Conservation (phyloP, 2,113 vertebrate species). For the Chitala chitala region DNA sequence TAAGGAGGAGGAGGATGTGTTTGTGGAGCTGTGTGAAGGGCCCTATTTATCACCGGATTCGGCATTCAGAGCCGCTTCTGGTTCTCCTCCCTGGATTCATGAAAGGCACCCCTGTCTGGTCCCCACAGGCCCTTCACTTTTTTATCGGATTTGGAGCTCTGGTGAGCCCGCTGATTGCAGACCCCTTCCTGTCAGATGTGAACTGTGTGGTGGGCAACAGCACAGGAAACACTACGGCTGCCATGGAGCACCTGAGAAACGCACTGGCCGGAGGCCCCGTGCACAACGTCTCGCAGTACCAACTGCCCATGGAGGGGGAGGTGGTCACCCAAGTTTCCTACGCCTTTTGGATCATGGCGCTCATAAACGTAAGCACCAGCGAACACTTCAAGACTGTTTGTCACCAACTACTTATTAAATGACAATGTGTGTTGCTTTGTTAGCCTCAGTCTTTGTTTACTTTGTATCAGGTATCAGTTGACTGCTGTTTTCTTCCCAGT, state of each 20-base stretch:
- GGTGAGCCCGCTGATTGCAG: constrained; percentile 85
- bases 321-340: constrained; percentile 74
- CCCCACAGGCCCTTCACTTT: constrained; percentile 80
- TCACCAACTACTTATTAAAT: not conserved
- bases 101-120: not conserved
- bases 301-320: constrained; percentile 57
- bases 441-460: too few species aligned
- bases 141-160: constrained; percentile 87
- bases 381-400: not conserved
- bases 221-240: constrained; percentile 58
- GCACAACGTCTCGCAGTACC: constrained; percentile 63
- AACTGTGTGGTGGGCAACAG: constrained; percentile 73
- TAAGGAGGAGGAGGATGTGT: too few species aligned
- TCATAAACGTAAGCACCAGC: constrained; percentile 90
- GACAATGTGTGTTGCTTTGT: too few species aligned
- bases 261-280: constrained; percentile 54
- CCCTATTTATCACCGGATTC: too few species aligned
- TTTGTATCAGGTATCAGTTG: too few species aligned
- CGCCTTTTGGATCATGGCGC: constrained; percentile 97
- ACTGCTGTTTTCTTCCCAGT: too few species aligned
- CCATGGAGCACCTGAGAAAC: constrained; percentile 70
- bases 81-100: too few species aligned
- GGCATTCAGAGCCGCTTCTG: not conserved
- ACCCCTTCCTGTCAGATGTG: constrained; percentile 89
- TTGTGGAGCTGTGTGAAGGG: too few species aligned